Percentiles rank a stretch among this genome's conserved stretches.
These are phyloP conservation scores for Porphyrio hochstetteri DNA, from an alignment of 2,113 vertebrate genomes.

Conservation along the genomic window DNA sequence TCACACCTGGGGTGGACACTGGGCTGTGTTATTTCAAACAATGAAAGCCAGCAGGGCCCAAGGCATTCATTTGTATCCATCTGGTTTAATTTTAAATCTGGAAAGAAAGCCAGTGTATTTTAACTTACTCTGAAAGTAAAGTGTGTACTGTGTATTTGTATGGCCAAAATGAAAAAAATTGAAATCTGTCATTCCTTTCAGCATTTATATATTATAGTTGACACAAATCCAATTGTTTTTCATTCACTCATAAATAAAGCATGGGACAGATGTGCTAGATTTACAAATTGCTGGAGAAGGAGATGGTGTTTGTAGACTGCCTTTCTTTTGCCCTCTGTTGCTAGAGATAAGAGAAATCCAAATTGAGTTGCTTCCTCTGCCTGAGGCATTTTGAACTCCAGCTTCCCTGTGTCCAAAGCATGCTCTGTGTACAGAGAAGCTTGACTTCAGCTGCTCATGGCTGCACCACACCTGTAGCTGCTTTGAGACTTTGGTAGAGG, in stretches of 20 bases:
- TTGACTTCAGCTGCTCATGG: not conserved
- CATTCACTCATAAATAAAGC: conserved; percentile 10
- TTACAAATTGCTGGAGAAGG: not conserved
- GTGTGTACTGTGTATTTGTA: not conserved
- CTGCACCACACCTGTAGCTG: not conserved
- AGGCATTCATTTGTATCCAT: not conserved
- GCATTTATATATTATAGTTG: not conserved
- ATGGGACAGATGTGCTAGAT: not conserved
- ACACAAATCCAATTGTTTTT: conserved; percentile 18
- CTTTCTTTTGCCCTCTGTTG: conserved; percentile 1
- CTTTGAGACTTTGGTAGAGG: not conserved
- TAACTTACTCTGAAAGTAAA: not conserved
- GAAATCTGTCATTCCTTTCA: not conserved
- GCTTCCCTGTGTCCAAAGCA: not conserved
- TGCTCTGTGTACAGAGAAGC: not conserved
- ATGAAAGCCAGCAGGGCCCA: not conserved
- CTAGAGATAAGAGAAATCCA: not conserved
- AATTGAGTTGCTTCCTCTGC: not conserved
- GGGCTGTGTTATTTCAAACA: not conserved
- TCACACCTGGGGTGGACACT: not conserved
- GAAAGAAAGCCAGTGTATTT: not conserved
- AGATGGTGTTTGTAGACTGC: not conserved
- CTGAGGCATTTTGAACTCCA: not conserved
- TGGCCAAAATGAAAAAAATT: not conserved
- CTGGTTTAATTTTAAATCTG: not conserved